Evolutionary conservation across 2,888 invertebrate genomes (phyloP).

Genomic region (Leucoptera coffeella): DNA sequence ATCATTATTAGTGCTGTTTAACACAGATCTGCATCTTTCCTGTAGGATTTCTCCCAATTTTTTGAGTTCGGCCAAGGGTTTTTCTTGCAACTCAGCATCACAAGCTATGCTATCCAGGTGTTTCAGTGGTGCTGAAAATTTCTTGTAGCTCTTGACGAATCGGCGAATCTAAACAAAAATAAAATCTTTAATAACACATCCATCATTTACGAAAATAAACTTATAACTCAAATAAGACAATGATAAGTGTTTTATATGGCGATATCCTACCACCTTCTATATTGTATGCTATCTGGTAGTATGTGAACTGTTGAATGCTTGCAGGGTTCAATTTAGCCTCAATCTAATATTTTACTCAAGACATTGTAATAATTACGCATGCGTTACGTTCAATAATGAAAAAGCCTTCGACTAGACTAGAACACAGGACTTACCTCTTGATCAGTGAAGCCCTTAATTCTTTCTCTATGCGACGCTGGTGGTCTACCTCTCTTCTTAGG

Average conservation of each 20-base stretch:
- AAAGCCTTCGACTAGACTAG: no score
- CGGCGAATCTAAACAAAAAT: constrained; percentile 65
- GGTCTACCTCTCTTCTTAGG: constrained; percentile 81
- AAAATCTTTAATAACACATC: no score
- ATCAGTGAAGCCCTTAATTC: constrained; percentile 84
- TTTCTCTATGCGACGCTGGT: constrained; percentile 67
- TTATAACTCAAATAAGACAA: no score
- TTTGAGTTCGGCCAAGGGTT: constrained; percentile 82
- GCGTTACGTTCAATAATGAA: no score
- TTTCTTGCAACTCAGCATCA: constrained; percentile 96
- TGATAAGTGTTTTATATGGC: no score
- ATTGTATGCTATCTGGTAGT: no score
- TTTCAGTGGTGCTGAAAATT: constrained; percentile 83
- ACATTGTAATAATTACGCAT: no score
- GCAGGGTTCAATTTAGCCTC: no score
- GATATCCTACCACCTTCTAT: no score
- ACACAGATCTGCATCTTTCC: constrained; percentile 72
- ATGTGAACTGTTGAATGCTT: no score
- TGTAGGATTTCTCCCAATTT: constrained; percentile 81
- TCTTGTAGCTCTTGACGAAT: constrained; percentile 93
- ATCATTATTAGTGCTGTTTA: constrained; percentile 62
- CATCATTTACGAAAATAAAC: no score
- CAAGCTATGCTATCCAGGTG: constrained; percentile 93
- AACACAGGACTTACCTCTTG: constrained; percentile 61
- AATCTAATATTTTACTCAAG: no score